Conservation (phyloP, 2,797 vertebrate species). For the Pteronotus mesoamericanus region DNA sequence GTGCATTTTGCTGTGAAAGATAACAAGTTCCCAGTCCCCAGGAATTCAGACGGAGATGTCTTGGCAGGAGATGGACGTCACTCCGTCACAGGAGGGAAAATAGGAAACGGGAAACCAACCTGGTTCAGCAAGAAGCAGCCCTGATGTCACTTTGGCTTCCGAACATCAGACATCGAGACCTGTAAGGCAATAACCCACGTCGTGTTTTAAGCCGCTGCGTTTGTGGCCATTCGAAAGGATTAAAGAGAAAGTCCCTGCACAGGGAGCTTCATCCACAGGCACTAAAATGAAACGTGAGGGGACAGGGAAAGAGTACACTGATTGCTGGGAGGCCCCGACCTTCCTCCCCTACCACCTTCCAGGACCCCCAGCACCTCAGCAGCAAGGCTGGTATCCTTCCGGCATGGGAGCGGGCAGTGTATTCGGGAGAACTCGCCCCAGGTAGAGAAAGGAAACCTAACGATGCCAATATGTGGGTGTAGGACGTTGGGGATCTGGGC, state of each 20-base stretch:
- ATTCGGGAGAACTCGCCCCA: background rate
- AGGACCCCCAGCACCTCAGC: background rate
- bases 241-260: background rate
- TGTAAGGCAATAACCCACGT: background rate
- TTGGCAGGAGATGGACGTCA: background rate
- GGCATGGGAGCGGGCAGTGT: too few relatives aligned
- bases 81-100: background rate
- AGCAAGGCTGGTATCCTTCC: background rate
- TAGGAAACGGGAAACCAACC: background rate
- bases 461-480: background rate
- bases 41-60: background rate
- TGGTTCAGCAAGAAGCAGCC: background rate
- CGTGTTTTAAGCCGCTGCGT: background rate
- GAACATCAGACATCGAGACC: background rate
- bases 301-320: background rate
- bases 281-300: background rate
- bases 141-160: background rate
- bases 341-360: background rate
- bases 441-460: background rate
- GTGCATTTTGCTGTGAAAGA: background rate
- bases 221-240: background rate
- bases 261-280: too few relatives aligned
- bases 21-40: background rate
- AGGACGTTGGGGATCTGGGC: background rate
- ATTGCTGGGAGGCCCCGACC: background rate